These are phyloP conservation scores for Microcebus tavaratra DNA, from an alignment of 2,113 vertebrate species.

Conservation along the genomic window DNA sequence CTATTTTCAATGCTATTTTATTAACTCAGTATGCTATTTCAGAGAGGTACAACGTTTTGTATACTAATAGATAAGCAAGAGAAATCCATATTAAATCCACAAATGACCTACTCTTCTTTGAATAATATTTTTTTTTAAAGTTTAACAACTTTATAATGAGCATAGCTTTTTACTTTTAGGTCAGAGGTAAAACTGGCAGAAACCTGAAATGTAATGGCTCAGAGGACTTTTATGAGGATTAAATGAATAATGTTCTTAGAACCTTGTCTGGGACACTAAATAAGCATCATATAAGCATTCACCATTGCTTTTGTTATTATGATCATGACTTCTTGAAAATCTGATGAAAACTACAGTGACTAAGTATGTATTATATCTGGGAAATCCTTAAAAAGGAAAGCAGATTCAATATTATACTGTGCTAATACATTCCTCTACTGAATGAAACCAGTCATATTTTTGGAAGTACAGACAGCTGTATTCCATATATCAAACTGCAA, in stretches of 20 bases:
- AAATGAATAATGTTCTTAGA: background rate
- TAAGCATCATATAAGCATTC: background rate
- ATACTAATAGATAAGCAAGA: background rate
- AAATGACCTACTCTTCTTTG: background rate
- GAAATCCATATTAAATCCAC: background rate
- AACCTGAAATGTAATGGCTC: background rate
- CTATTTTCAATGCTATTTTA: background rate
- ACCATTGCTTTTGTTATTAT: background rate
- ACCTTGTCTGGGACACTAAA: background rate
- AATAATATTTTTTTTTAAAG: background rate
- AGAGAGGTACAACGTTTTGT: background rate
- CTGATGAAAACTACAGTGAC: background rate
- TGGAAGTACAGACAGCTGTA: constrained; percentile 69
- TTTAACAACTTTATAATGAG: constrained; percentile 20
- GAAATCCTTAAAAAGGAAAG: background rate
- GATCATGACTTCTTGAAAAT: background rate
- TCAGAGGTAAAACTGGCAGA: constrained; percentile 5
- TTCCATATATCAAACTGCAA: constrained; percentile 56
- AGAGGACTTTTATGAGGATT: background rate
- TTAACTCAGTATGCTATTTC: background rate
- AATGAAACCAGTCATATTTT: constrained; percentile 72
- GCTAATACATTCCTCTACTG: constrained; percentile 41
- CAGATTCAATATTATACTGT: constrained; percentile 11
- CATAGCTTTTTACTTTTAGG: background rate
- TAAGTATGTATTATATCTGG: background rate